These are phyloP conservation scores for Boloria selene DNA, from an alignment of 2,888 invertebrate species.

Conservation along the genomic window DNA sequence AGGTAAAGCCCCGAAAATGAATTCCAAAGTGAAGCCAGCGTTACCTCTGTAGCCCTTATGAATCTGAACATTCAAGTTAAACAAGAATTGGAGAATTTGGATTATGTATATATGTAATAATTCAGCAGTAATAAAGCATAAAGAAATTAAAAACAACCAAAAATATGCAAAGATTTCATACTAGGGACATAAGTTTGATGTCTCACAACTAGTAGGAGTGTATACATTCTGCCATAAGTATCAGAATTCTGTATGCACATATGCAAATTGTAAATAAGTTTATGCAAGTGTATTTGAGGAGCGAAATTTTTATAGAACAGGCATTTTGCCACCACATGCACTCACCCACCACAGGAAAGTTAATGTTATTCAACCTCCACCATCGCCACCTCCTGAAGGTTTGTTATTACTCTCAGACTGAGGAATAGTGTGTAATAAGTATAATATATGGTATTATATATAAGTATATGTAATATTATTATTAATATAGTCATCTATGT, in stretches of 20 bases:
- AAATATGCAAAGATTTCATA: conserved; percentile 63
- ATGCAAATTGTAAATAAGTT: conserved; percentile 60
- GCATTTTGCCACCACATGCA: conserved; percentile 56
- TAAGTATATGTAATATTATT: no score
- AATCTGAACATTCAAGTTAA: conserved; percentile 36
- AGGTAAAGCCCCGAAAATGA: conserved; percentile 16
- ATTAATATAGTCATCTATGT: background rate
- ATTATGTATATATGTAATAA: conserved; percentile 26
- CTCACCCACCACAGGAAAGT: conserved; percentile 53
- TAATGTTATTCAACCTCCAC: conserved; percentile 42
- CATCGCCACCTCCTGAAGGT: conserved; percentile 45
- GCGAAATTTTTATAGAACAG: conserved; percentile 59
- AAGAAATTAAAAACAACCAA: no score
- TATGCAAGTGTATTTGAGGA: conserved; percentile 68
- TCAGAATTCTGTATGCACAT: conserved; percentile 57
- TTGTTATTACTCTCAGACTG: no score
- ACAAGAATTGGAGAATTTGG: conserved; percentile 39
- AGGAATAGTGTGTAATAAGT: no score
- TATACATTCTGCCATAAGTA: conserved; percentile 66
- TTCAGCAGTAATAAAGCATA: background rate
- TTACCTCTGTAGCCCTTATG: no score
- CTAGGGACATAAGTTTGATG: conserved; percentile 60
- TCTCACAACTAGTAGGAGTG: conserved; percentile 54
- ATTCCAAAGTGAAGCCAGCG: conserved; percentile 40
- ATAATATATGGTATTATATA: no score